Evolutionary conservation across 2,113 vertebrate species (phyloP).

Genomic region (Pogonocichla stellata): DNA sequence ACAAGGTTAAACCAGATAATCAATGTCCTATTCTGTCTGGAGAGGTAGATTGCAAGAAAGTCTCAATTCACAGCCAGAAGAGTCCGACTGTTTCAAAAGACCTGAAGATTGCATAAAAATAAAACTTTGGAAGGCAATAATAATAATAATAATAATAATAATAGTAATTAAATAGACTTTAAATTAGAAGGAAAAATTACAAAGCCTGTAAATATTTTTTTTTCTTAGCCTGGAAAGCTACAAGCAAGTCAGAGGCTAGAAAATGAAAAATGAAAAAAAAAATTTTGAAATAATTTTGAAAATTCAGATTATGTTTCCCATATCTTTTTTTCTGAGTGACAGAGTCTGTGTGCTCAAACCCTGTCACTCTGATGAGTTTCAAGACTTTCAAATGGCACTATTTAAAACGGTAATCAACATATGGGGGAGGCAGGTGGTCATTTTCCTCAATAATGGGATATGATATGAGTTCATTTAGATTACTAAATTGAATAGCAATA

Average conservation of each 20-base stretch:
- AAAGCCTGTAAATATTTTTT: background rate
- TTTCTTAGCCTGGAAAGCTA: background rate
- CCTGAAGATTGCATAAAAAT: background rate
- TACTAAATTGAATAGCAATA: conserved; percentile 62
- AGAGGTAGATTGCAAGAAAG: background rate
- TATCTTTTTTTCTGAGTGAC: background rate
- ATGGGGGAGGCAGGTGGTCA: conserved; percentile 74
- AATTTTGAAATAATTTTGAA: background rate
- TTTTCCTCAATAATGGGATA: conserved; percentile 66
- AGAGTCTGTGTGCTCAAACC: background rate
- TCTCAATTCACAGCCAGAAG: background rate
- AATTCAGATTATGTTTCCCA: background rate
- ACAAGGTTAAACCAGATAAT: background rate
- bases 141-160: background rate
- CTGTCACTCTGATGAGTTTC: conserved; percentile 41
- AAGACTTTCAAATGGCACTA: conserved; percentile 62
- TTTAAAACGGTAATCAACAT: conserved; percentile 70
- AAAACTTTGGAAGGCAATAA: background rate
- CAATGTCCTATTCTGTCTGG: background rate
- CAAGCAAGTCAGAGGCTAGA: background rate
- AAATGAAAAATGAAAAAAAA: conserved; percentile 32
- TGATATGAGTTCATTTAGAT: conserved; percentile 66
- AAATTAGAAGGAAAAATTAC: background rate
- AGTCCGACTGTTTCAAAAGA: background rate
- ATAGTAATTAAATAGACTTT: background rate